phyloP scores from a whole-genome alignment of 2,113 vertebrate species.

The Burhinus oedicnemus region DNA sequence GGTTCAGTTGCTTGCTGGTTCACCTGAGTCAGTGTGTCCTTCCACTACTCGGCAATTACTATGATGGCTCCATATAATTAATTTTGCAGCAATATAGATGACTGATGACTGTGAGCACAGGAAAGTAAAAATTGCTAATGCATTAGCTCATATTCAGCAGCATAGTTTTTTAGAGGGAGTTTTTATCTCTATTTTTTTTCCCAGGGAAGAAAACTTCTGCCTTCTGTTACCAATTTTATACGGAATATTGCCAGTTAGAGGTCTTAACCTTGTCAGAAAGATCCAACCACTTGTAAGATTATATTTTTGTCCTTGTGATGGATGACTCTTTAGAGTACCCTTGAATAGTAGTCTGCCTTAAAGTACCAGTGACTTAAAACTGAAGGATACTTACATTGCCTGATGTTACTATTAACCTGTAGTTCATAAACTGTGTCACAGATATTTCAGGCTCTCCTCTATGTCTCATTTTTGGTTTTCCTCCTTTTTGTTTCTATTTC shows the following conservation, averaged over 20 bases:
- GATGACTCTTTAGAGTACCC: neutral
- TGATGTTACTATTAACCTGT: neutral
- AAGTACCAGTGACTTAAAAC: neutral
- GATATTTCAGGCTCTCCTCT: neutral
- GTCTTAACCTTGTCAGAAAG: constrained; percentile 57
- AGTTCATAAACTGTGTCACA: neutral
- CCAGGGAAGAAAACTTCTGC: neutral
- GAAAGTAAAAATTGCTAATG: neutral
- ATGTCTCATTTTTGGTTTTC: neutral
- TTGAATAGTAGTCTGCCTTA: neutral
- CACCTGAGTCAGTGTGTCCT: neutral
- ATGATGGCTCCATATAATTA: neutral
- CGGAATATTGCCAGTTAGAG: neutral
- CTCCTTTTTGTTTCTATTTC: neutral
- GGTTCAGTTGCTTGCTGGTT: neutral
- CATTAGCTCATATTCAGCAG: neutral
- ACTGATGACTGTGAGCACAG: neutral
- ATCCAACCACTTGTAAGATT: constrained; percentile 32
- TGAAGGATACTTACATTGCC: neutral
- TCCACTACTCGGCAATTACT: neutral
- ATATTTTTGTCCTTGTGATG: constrained; percentile 60
- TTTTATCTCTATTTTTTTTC: neutral
- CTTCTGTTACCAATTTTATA: constrained; percentile 53
- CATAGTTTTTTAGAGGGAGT: neutral
- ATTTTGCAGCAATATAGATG: neutral